phyloP scores from a whole-genome alignment of 2,888 invertebrate species.

The Diloba caeruleocephala region DNA sequence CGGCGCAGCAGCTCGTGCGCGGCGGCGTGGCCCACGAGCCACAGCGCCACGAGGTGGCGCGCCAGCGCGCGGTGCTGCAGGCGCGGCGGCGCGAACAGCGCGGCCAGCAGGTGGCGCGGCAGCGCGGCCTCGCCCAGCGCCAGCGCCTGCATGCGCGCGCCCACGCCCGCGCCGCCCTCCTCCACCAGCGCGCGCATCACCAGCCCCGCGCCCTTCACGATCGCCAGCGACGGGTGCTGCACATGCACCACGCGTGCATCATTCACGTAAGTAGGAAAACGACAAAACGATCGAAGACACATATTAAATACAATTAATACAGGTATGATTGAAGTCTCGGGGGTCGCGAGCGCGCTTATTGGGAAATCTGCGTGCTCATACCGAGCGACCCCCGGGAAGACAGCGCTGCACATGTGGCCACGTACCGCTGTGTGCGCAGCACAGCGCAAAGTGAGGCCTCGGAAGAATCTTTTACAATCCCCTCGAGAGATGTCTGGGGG shows the following conservation, averaged over 20 bases:
- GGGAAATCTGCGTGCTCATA: too few species aligned
- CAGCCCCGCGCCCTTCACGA: slow-evolving; percentile 99
- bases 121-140: slow-evolving; percentile 99
- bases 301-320: too few species aligned
- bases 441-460: too few species aligned
- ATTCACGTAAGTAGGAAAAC: too few species aligned
- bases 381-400: too few species aligned
- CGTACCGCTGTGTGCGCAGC: too few species aligned
- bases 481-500: too few species aligned
- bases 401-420: too few species aligned
- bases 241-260: background rate
- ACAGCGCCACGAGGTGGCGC: slow-evolving; percentile 96
- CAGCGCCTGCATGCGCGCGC: slow-evolving; percentile 97
- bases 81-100: slow-evolving; percentile 96
- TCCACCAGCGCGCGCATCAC: slow-evolving; percentile 99
- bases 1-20: slow-evolving; percentile 96
- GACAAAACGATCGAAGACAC: too few species aligned
- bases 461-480: too few species aligned
- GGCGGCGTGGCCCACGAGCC: slow-evolving; percentile 98
- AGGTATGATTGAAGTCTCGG: too few species aligned
- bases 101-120: slow-evolving; percentile 96
- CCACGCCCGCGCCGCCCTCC: slow-evolving; percentile 97
- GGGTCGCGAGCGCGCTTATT: too few species aligned
- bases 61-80: slow-evolving; percentile 97
- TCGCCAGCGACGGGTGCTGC: slow-evolving; percentile 98